phyloP scores from a whole-genome alignment of 2,113 vertebrate genomes.

The Poeciliopsis retropinna region DNA sequence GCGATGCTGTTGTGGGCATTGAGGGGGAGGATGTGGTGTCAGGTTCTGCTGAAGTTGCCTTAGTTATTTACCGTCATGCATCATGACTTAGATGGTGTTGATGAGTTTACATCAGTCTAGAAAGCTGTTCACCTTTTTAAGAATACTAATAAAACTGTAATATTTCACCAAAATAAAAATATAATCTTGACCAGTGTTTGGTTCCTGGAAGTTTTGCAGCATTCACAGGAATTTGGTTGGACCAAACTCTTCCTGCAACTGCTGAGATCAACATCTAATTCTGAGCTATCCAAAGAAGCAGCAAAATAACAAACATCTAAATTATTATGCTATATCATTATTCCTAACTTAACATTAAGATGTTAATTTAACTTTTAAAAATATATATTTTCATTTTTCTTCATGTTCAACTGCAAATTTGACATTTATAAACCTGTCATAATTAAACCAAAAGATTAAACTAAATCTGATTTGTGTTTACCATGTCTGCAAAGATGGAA shows the following conservation, averaged over 20 bases:
- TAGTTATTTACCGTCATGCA: conserved; percentile 36
- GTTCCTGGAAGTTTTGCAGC: background rate
- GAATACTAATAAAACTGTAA: background rate
- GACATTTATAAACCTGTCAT: background rate
- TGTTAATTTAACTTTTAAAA: conserved; percentile 17
- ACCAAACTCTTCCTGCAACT: background rate
- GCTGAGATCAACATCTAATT: conserved; percentile 2
- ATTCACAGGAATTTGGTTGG: background rate
- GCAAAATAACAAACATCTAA: conserved; percentile 4
- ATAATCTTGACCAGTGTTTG: background rate
- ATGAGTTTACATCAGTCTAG: conserved; percentile 30
- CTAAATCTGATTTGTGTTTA: background rate
- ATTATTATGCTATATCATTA: background rate
- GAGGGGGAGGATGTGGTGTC: background rate
- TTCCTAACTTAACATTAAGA: conserved; percentile 9
- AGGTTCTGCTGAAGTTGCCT: conserved; percentile 62
- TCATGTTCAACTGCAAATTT: background rate
- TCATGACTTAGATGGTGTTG: conserved; percentile 3
- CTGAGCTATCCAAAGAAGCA: conserved; percentile 4
- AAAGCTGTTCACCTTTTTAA: background rate
- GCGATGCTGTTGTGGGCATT: background rate
- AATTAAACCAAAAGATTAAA: background rate
- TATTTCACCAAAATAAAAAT: background rate
- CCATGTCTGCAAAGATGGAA: background rate
- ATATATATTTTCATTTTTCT: background rate